Evolutionary conservation across 2,113 vertebrate species (phyloP), one percentile per base, ranked within the genome.

Genomic region (Prochilodus magdalenae): DNA sequence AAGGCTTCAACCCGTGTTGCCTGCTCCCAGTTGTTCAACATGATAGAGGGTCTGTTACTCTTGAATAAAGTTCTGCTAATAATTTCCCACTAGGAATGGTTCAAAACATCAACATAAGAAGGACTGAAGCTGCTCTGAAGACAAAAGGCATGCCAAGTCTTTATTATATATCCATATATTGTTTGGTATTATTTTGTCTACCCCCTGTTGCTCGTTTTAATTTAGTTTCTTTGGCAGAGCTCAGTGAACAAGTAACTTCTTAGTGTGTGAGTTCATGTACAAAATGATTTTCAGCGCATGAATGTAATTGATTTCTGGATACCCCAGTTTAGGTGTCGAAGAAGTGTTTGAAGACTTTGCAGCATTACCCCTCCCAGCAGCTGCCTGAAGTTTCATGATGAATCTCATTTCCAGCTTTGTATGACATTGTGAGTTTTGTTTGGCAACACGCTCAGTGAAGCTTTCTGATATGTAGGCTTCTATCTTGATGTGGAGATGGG

Each of bases 1-100:
- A 66, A 53, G 29, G 67, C n/a, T 74, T 73, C 71, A 72, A 55
- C 79, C 71, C 79, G 73, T 40, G 74, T 74, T 11, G 53, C 60
- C 44, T 81, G 60, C 63, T 81, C 36, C 60, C 59, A 74, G 66
- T 63, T 72, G 77, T 72, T 80, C 77, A 47, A 33, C 29, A 62
- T 57, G 59, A 80, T 80, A 65, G 36, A 47, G 57, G 18, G 24
- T 51, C 36, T 80, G 53, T 30, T 67, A 27, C 59, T 60, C n/a
- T 55, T 71, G 7, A 47, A 33, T 69, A 71, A 72, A n/a, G 66
- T 70, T 22, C 20, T n/a, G 24, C 66, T 70, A 70, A 70, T 70
- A 22, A 44, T 70, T 70, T 70, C 22, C 14, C 66, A n/a, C 36
- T 70, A 70, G 66, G 33, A n/a, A 70, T 70, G 20, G 22, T 40